Base-by-base conservation (phyloP, 2,113 vertebrate genomes). In the Chlorodrepanis virens region DNA sequence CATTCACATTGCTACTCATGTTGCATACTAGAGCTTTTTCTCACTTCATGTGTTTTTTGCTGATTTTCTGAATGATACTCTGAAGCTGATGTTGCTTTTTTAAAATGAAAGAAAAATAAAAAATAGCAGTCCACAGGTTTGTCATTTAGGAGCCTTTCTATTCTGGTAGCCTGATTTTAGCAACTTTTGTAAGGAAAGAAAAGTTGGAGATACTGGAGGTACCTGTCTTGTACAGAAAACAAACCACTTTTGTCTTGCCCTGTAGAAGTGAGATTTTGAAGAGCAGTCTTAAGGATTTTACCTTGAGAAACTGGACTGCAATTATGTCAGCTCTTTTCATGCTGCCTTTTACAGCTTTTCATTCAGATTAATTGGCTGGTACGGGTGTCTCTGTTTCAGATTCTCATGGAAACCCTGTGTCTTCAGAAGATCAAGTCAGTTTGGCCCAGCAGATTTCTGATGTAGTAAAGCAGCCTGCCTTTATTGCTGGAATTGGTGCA, bases 371-470 rank as follows among this genome's bases (percentile, higher is more conserved):
- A 97, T 49, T 47, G 24, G 9, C 69, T 31, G 3, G 70, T 90
- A 49, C 1, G 42, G 28, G 2, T 87, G 64, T 27, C 37, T 63
- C 95, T 65, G 31, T 91, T 90, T 79, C 95, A 99, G 99, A 99
- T 98, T 98, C 98, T 12, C 98, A 98, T 10, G 99, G 99, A 56
- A 99, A 99, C 42, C 99, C 99, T 1, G 98, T 98, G 18, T 98
- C 98, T 33, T 97, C 97, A 44, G 97, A 98, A 89, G 97, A 97
- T 44, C 98, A 99, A 90, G 99, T 99, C 93, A 99, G 99, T 25
- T 98, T 99, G 29, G 99, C 99, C 54, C 99, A 99, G 98, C 99
- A 99, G 98, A 99, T 99, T 94, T 99, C 99, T 0, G 99, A 99
- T 3, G 99, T 99, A 47, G 99, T 99, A 56, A 99, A 99, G 91